phyloP scores from a whole-genome alignment of 2,888 invertebrate species.

The Temnothorax ravouxi region DNA sequence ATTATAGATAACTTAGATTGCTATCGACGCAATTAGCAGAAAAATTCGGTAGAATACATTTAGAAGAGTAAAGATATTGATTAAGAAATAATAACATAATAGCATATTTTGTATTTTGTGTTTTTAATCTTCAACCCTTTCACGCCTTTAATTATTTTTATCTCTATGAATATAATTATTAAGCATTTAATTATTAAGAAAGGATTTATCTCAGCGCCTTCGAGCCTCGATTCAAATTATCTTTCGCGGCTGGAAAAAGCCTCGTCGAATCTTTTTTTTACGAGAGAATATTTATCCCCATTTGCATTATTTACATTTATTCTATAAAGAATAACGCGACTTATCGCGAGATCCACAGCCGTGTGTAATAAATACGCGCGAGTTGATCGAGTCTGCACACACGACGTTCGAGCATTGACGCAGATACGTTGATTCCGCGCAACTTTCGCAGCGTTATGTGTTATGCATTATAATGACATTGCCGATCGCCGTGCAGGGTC shows the following conservation, averaged over 20 bases:
- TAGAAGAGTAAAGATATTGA: background rate
- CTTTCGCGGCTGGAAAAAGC: background rate
- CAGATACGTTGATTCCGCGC: background rate
- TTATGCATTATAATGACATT: slow-evolving; percentile 1
- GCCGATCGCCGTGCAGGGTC: background rate
- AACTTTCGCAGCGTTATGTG: background rate
- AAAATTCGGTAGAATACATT: background rate
- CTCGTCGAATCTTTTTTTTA: background rate
- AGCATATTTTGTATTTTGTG: background rate
- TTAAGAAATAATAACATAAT: background rate
- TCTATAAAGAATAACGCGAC: slow-evolving; percentile 1
- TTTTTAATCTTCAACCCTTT: background rate
- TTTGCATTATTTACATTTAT: background rate
- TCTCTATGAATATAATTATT: background rate
- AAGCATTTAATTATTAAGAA: background rate
- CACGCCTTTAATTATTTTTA: background rate
- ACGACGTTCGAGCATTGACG: background rate
- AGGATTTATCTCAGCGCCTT: background rate
- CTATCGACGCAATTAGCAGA: background rate
- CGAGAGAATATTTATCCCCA: background rate
- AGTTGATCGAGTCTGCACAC: background rate
- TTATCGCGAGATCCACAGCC: background rate
- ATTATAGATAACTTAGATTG: background rate
- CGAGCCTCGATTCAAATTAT: background rate
- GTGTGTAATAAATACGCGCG: background rate